These are phyloP conservation scores for Antheraea pernyi DNA, from an alignment of 1,140 invertebrate genomes.

Conservation along the genomic window DNA sequence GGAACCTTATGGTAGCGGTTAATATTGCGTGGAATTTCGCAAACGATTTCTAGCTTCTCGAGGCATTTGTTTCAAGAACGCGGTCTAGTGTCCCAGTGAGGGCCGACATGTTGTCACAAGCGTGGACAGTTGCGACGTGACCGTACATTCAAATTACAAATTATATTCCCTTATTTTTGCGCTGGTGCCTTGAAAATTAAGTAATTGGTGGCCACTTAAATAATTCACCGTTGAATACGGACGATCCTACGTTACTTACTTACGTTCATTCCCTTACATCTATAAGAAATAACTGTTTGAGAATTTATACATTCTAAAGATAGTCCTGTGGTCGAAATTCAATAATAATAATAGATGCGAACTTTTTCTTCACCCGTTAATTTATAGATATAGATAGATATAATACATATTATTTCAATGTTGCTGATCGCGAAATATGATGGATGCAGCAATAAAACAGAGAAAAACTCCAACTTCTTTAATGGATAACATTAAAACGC, in stretches of 20 bases:
- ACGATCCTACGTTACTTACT: background rate
- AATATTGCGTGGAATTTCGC: conserved; percentile 28
- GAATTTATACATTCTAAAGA: too few relatives aligned
- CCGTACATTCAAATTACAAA: conserved; percentile 39
- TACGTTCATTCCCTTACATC: too few relatives aligned
- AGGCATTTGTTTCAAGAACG: conserved; percentile 38
- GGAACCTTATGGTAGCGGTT: background rate
- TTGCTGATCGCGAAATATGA: too few relatives aligned
- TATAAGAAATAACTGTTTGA: too few relatives aligned
- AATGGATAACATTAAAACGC: too few relatives aligned
- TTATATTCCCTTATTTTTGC: conserved; percentile 37
- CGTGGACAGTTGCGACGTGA: conserved; percentile 41
- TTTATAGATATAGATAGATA: too few relatives aligned
- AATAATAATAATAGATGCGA: too few relatives aligned
- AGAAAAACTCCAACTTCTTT: too few relatives aligned
- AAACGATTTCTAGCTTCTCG: conserved; percentile 33
- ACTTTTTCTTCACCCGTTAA: too few relatives aligned
- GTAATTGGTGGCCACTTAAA: conserved; percentile 5
- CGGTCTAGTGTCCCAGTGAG: conserved; percentile 30
- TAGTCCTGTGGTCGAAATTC: too few relatives aligned
- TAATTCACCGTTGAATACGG: background rate
- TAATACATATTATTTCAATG: too few relatives aligned
- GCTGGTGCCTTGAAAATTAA: conserved; percentile 33
- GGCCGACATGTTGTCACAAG: conserved; percentile 39
- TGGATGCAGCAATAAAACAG: too few relatives aligned